These are phyloP conservation scores for Xylocopa sonorina DNA, from an alignment of 1,140 invertebrate genomes.

Conservation along the genomic window DNA sequence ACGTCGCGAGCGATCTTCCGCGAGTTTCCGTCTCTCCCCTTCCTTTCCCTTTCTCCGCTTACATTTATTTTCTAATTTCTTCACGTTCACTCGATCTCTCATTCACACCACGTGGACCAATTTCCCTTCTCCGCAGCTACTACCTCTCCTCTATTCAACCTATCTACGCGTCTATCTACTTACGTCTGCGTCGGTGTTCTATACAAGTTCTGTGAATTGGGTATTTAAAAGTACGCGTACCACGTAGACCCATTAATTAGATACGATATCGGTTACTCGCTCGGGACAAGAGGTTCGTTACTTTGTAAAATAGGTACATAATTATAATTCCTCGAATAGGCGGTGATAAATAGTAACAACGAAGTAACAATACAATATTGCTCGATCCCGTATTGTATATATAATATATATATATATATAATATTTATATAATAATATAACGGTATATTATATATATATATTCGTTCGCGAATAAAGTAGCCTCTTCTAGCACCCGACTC, in stretches of 20 bases:
- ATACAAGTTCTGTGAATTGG: slow-evolving; percentile 59
- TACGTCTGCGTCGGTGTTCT: slow-evolving; percentile 56
- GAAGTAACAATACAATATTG: slow-evolving; percentile 67
- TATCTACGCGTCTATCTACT: slow-evolving; percentile 55
- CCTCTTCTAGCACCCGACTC: slow-evolving; percentile 23
- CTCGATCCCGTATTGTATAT: slow-evolving; percentile 61
- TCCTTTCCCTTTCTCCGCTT: neutral
- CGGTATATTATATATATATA: no score
- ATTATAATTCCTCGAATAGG: slow-evolving; percentile 59
- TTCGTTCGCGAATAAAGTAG: slow-evolving; percentile 27
- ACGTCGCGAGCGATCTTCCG: neutral
- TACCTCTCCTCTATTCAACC: slow-evolving; percentile 35
- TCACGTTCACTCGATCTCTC: slow-evolving; percentile 47
- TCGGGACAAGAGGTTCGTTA: slow-evolving; percentile 35
- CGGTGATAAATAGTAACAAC: slow-evolving; percentile 63
- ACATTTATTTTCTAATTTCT: neutral
- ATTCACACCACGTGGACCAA: slow-evolving; percentile 36
- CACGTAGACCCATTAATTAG: slow-evolving; percentile 43
- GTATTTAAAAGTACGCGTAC: slow-evolving; percentile 56
- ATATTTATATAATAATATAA: slow-evolving; percentile 60
- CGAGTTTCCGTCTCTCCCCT: neutral
- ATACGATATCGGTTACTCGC: slow-evolving; percentile 58
- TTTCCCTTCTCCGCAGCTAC: neutral
- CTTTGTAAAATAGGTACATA: slow-evolving; percentile 61
- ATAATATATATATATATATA: slow-evolving; percentile 57